These are phyloP conservation scores for Acinonyx jubatus DNA, from an alignment of 2,113 vertebrate species.

Conservation along the genomic window DNA sequence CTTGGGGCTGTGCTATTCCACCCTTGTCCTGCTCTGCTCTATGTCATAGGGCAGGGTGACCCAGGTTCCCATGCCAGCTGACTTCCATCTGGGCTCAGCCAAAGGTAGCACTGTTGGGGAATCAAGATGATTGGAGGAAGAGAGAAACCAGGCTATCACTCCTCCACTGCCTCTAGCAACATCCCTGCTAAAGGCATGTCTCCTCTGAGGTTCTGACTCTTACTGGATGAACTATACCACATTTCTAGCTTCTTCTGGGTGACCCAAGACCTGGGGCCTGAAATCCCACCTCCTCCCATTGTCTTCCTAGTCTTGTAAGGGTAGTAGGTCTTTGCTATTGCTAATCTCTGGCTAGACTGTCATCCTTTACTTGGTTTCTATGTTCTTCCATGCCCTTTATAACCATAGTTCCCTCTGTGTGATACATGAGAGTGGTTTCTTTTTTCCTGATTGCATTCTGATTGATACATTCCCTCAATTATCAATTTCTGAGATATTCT, in stretches of 20 bases:
- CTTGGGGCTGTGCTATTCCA: fast-evolving
- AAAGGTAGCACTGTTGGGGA: not conserved
- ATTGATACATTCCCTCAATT: not conserved
- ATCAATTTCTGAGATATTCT: not conserved
- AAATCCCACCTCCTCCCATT: too few relatives aligned
- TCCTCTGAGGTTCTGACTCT: not conserved
- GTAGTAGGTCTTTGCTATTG: not conserved
- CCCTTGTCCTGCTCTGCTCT: not conserved
- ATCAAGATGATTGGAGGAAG: not conserved
- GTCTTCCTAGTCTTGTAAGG: not conserved
- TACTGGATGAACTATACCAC: not conserved
- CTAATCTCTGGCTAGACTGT: not conserved
- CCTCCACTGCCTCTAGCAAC: not conserved
- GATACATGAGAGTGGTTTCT: not conserved
- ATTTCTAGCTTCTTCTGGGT: not conserved
- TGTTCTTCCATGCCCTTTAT: not conserved
- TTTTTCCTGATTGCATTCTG: not conserved
- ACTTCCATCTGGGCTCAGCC: not conserved
- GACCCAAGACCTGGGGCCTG: too few relatives aligned
- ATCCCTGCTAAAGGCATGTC: not conserved
- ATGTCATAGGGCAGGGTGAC: fast-evolving
- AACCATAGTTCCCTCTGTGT: not conserved
- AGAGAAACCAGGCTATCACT: not conserved
- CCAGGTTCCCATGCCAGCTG: not conserved
- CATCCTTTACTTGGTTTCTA: not conserved